A percentile compares a stretch with the other conserved stretches of the same genome.
Evolutionary conservation across 2,113 vertebrate species (phyloP).

Genomic region (Chamaetylas fuelleborni): DNA sequence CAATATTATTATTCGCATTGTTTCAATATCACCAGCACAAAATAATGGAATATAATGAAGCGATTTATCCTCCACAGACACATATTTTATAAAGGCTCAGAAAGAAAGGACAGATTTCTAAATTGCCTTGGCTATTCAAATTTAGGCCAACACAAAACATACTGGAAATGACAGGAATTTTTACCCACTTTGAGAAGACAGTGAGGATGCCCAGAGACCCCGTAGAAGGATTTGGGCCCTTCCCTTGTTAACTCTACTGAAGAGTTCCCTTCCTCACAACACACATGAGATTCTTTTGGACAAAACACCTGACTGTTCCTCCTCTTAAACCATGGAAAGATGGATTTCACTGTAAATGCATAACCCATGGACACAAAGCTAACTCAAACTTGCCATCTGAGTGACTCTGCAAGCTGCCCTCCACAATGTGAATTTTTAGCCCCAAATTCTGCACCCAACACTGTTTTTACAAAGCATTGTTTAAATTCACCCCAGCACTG

Average conservation of each 20-base stretch:
- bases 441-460: not conserved
- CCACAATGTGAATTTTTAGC: accelerated
- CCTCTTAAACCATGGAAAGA: not conserved
- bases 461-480: not conserved
- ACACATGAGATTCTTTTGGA: not conserved
- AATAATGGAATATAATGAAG: conserved; percentile 51
- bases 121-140: conserved; percentile 30
- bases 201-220: not conserved
- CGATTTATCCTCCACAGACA: conserved; percentile 2
- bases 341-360: not conserved
- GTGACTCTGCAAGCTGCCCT: not conserved
- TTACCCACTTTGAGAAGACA: not conserved
- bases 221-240: accelerated
- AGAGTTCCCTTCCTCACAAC: not conserved
- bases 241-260: not conserved
- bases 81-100: not conserved
- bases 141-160: conserved; percentile 9
- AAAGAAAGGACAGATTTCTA: conserved; percentile 31
- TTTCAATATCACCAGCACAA: conserved; percentile 46
- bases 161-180: not conserved
- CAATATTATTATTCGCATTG: conserved; percentile 48
- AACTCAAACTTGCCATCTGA: accelerated
- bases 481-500: not conserved
- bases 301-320: not conserved
- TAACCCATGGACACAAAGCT: not conserved